Evolutionary conservation across 2,888 invertebrate genomes (phyloP).

Genomic region (Dasysyrphus tricinctus): DNA sequence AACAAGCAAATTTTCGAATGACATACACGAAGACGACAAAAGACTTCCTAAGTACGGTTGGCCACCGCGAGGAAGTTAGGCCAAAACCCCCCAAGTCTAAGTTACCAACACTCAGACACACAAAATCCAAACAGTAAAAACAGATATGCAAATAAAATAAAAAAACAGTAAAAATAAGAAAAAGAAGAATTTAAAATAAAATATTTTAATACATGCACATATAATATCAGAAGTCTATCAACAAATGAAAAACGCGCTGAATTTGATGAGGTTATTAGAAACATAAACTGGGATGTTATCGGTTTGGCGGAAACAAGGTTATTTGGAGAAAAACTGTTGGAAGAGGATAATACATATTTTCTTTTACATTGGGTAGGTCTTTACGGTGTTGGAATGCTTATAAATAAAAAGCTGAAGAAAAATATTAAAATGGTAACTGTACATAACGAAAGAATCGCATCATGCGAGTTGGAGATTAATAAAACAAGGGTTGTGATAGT

Average conservation of each 20-base stretch:
- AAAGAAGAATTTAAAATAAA: no score
- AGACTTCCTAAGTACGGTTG: background rate
- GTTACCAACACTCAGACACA: no score
- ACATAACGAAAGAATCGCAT: background rate
- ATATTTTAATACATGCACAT: no score
- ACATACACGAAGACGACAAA: background rate
- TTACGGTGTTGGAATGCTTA: constrained; percentile 21
- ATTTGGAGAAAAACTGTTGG: constrained; percentile 34
- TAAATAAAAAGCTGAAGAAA: constrained; percentile 6
- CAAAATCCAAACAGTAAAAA: no score
- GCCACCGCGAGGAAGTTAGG: constrained; percentile 15
- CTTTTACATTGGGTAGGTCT: constrained; percentile 5
- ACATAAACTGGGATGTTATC: constrained; percentile 29
- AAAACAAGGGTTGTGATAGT: background rate
- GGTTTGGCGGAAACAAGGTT: constrained; percentile 23
- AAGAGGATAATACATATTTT: constrained; percentile 22
- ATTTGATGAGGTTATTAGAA: constrained; percentile 22
- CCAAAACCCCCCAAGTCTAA: no score
- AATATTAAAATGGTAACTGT: constrained; percentile 20
- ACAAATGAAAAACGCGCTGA: constrained; percentile 7
- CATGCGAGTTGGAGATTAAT: constrained; percentile 15
- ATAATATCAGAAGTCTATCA: no score
- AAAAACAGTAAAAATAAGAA: no score
- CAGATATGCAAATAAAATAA: no score
- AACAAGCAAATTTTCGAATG: no score